phyloP scores from a whole-genome alignment of 2,888 invertebrate genomes.

The Pachycephus smyrnensis region DNA sequence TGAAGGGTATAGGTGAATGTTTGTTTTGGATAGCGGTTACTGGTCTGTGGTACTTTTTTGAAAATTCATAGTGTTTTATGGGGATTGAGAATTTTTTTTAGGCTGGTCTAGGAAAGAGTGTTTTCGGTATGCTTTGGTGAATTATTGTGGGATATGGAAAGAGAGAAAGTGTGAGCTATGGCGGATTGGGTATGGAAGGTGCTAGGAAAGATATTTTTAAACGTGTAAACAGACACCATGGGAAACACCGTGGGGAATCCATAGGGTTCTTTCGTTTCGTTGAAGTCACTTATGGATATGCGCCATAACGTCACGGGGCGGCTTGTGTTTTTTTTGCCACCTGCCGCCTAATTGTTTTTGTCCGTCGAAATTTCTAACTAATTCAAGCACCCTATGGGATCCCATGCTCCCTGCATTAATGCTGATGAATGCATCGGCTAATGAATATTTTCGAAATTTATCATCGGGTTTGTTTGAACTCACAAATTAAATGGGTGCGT shows the following conservation, averaged over 20 bases:
- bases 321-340: constrained; percentile 2
- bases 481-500: constrained; percentile 16
- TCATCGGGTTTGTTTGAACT: constrained; percentile 23
- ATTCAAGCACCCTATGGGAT: constrained; percentile 3
- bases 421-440: constrained; percentile 21
- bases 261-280: background rate
- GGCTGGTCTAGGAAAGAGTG: background rate
- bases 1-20: constrained; percentile 10
- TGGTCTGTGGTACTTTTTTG: background rate
- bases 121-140: background rate
- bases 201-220: background rate
- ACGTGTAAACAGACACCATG: background rate
- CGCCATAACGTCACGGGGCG: background rate
- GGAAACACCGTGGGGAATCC: background rate
- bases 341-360: constrained; percentile 9
- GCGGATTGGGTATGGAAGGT: background rate
- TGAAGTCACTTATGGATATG: background rate
- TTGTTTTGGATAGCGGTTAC: constrained; percentile 22
- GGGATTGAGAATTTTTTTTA: background rate
- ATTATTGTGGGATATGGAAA: background rate
- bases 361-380: background rate
- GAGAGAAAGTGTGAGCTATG: background rate
- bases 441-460: constrained; percentile 25
- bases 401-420: constrained; percentile 1
- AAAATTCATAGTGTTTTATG: background rate